Base-by-base conservation (phyloP, 1,140 invertebrate genomes). In the Venturia canescens region DNA sequence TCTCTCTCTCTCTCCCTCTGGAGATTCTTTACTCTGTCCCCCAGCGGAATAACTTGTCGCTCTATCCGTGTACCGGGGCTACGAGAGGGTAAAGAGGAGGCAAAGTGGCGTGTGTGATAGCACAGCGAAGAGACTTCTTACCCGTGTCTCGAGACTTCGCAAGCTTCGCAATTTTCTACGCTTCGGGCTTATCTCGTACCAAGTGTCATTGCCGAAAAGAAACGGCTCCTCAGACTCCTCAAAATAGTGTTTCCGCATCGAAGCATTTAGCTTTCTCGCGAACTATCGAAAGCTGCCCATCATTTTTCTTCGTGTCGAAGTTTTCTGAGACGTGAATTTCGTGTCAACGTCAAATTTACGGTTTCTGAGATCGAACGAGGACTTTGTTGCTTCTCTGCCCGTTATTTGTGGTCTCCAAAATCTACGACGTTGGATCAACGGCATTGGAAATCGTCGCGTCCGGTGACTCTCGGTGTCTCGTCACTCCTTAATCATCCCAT, bases 131-230 rank as follows among this genome's bases (percentile, higher is more conserved):
- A 53, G n/a, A 7, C 34, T 27, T 34, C 50, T 63, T 31, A 76
- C 72, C 21, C 53, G 53, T 38, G 72, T 76, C 13, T 48, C 23
- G 13, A 23, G 60, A 26, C 27, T 31, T 76, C 15, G 53, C 29
- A n/a, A 60, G 63, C 50, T 63, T 76, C 53, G 29, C 50, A 34
- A 76, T 76, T 76, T 76, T 76, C 53, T 74, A 31, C 67, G 71
- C 48, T 53, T 27, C 18, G 50, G 27, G 72, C n/a, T 11, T 27
- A 75, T 26, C 23, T 34, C 23, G 23, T n/a, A 71, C n/a, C n/a
- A 27, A 34, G 29, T 21, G 29, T 5, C 71, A 31, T 13, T 48
- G n/a, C 50, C 50, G 18, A 53, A n/a, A 53, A 1, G 18, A 53
- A 2, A n/a, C 13, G 48, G 44, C 23, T 21, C 1, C 29, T 76